A percentile compares a stretch with the other conserved stretches of the same genome.
phyloP scores from a whole-genome alignment of 1,140 invertebrate species.

The Acyrthosiphon pisum region DNA sequence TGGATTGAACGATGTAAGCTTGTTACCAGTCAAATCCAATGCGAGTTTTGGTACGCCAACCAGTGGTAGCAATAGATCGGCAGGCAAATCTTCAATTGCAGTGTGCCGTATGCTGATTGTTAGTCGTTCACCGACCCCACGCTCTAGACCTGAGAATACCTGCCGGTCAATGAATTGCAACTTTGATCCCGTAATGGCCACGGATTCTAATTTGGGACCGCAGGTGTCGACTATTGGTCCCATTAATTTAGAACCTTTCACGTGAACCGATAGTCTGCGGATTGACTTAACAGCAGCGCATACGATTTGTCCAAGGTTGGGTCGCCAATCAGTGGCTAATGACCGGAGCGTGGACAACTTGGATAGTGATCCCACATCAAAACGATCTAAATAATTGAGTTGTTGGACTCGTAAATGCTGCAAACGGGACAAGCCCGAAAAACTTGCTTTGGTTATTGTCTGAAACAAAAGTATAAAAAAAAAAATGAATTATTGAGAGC shows the following conservation, averaged over 20 bases:
- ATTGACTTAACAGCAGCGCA: constrained; percentile 68
- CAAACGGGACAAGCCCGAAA: constrained; percentile 61
- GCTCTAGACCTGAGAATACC: constrained; percentile 71
- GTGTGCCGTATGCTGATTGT: constrained; percentile 78
- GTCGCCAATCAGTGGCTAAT: constrained; percentile 70
- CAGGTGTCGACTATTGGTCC: constrained; percentile 64
- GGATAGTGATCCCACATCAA: constrained; percentile 63
- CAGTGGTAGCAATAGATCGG: constrained; percentile 78
- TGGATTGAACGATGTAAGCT: constrained; percentile 78
- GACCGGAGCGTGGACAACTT: constrained; percentile 58
- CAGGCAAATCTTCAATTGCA: constrained; percentile 76
- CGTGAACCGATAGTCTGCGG: constrained; percentile 73
- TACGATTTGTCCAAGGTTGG: constrained; percentile 70
- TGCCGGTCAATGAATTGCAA: constrained; percentile 74
- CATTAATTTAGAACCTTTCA: constrained; percentile 75
- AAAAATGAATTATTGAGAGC: background rate
- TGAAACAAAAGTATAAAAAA: constrained; percentile 55
- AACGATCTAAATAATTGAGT: constrained; percentile 62
- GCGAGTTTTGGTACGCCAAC: constrained; percentile 80
- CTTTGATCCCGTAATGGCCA: constrained; percentile 79
- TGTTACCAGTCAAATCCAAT: constrained; percentile 81
- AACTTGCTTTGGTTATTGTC: constrained; percentile 63
- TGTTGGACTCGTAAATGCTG: constrained; percentile 62
- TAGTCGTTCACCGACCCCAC: constrained; percentile 68
- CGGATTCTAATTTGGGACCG: constrained; percentile 76